These are phyloP conservation scores for Subanguina moxae DNA, from an alignment of 1,140 invertebrate species.

Conservation along the genomic window DNA sequence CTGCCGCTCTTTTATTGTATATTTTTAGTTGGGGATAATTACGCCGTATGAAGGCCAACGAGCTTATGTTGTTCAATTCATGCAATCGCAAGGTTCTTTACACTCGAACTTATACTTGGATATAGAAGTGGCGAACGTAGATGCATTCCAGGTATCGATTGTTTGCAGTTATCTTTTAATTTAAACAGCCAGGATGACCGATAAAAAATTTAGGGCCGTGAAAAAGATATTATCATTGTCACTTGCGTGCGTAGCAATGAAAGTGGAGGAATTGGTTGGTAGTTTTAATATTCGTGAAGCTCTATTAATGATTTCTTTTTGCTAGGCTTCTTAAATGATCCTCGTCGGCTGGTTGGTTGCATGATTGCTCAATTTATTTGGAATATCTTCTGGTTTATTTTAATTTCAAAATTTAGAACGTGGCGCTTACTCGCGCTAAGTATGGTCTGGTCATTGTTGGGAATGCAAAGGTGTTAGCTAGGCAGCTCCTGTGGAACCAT, in stretches of 20 bases:
- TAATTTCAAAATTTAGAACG: no score
- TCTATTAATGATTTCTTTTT: no score
- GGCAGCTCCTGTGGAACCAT: slow-evolving; percentile 96
- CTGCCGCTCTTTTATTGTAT: no score
- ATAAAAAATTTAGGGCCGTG: slow-evolving; percentile 68
- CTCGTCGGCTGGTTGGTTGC: slow-evolving; percentile 86
- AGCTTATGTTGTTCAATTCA: slow-evolving; percentile 94
- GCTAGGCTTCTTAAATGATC: slow-evolving; percentile 82
- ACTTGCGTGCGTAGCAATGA: slow-evolving; percentile 82
- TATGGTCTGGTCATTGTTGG: slow-evolving; percentile 96
- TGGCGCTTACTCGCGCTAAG: slow-evolving; percentile 91
- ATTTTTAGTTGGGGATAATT: slow-evolving; percentile 98
- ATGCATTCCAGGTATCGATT: slow-evolving; percentile 81
- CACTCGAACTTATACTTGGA: slow-evolving; percentile 95
- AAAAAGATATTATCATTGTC: slow-evolving; percentile 95
- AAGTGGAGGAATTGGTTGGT: slow-evolving; percentile 77
- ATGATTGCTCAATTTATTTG: no score
- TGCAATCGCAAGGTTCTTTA: slow-evolving; percentile 95
- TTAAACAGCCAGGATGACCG: neutral
- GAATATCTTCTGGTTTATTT: no score
- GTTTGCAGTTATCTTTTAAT: neutral
- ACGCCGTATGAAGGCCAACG: slow-evolving; percentile 96
- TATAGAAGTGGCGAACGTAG: slow-evolving; percentile 97
- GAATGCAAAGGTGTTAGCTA: slow-evolving; percentile 95
- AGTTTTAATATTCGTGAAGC: no score